Base-by-base conservation (phyloP, 1,140 invertebrate species). In the Ruditapes philippinarum region DNA sequence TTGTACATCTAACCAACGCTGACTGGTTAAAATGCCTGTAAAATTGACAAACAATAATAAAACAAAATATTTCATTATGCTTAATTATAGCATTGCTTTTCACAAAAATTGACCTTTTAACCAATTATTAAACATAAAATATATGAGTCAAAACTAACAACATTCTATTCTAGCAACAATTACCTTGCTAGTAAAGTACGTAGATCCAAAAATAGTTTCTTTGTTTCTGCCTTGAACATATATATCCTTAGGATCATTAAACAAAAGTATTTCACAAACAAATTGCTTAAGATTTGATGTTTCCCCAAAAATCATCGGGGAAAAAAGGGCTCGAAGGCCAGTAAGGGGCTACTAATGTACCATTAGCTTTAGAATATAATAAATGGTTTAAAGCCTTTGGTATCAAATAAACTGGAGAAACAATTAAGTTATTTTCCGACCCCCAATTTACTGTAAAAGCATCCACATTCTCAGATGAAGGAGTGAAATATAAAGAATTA, bases 351-450 rank as follows among this genome's bases (percentile, higher is more conserved):
- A n/a, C 60, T 19, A 65, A 36, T 19, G 60, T 65, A 65, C 60
- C 60, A 33, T 65, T 33, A 31, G 12, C 60, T 33, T 36, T 65
- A 12, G 28, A 33, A 28, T 12, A 36, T 9, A 45, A n/a, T 45
- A 76, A 76, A 76, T 76, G 14, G 25, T 76, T 76, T 14, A 70
- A 19, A 57, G 51, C 51, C 19, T 19, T 57, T 14, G 51, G 51
- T 57, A 57, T 57, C 51, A 57, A 57, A 70, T 70, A 70, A 70
- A 70, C 65, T 9, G 73, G 73, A 11, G 73, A n/a, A n/a, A 76
- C 33, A 12, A 76, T 28, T 38, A 4, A 76, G 31, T 76, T 76
- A 7, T 76, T 76, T 42, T 76, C 45, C 3, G 4, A 28, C 19
- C 25, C 5, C 73, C 73, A 76, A 14, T 76, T 76, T 42, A 76